Conservation (phyloP, 1,140 invertebrate species). For the Drosophila jambulina region DNA sequence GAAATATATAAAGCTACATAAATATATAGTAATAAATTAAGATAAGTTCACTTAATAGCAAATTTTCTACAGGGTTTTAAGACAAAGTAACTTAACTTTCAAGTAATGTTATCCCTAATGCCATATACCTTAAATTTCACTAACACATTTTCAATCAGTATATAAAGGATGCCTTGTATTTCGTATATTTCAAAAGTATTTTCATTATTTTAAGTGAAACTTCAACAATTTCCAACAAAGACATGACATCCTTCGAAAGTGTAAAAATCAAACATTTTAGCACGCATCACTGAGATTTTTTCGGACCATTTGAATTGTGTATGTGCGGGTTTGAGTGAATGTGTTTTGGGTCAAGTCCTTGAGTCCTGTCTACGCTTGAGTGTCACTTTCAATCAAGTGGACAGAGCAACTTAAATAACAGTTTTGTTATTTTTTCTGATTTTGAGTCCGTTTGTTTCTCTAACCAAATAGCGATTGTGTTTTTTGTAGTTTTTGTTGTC, state of each 20-base stretch:
- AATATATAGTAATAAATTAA: neutral
- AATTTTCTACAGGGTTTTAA: no score
- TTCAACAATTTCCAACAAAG: neutral
- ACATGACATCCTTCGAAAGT: constrained; percentile 15
- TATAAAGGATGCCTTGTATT: neutral
- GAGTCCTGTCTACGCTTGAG: constrained; percentile 51
- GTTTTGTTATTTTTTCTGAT: constrained; percentile 44
- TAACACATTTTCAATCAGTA: neutral
- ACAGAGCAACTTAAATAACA: constrained; percentile 61
- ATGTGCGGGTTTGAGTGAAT: constrained; percentile 17
- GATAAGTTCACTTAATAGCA: neutral
- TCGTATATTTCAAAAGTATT: neutral
- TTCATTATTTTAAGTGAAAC: constrained; percentile 4
- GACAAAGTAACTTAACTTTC: neutral
- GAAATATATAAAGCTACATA: neutral
- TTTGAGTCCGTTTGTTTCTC: constrained; percentile 25
- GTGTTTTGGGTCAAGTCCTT: constrained; percentile 26
- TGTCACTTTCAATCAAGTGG: constrained; percentile 73
- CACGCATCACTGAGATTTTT: constrained; percentile 57
- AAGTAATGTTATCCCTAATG: accelerated
- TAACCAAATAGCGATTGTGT: constrained; percentile 13
- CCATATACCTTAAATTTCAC: neutral
- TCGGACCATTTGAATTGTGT: constrained; percentile 48
- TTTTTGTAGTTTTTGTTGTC: constrained; percentile 1
- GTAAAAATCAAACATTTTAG: constrained; percentile 58